Percentiles rank a stretch among this genome's conserved stretches.
These are phyloP conservation scores for pig (Sus scrofa) DNA, from an alignment of 2,113 vertebrate species.

Conservation along the genomic window T2T-Sscrofa CM000820.6:139474001-139474500, in stretches of 20 bases:
- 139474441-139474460: no score
- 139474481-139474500: no score
- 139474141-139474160: not conserved
- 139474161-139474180: not conserved
- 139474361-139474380: no score
- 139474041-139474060: slow-evolving; percentile 68
- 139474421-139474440: no score
- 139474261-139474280: not conserved
- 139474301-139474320: no score
- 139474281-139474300: not conserved
- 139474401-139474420: no score
- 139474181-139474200: not conserved
- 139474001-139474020: slow-evolving; percentile 67
- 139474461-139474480: no score
- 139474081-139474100: not conserved
- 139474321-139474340: no score
- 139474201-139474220: not conserved
- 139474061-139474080: slow-evolving; percentile 66
- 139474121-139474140: not conserved
- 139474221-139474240: not conserved
- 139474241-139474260: not conserved
- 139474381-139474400: no score
- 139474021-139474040: slow-evolving; percentile 62
- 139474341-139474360: no score
- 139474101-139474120: not conserved